A percentile compares a stretch with the other conserved stretches of the same genome.
phyloP scores from a whole-genome alignment of 2,888 invertebrate species.

The Tachina lurida region DNA sequence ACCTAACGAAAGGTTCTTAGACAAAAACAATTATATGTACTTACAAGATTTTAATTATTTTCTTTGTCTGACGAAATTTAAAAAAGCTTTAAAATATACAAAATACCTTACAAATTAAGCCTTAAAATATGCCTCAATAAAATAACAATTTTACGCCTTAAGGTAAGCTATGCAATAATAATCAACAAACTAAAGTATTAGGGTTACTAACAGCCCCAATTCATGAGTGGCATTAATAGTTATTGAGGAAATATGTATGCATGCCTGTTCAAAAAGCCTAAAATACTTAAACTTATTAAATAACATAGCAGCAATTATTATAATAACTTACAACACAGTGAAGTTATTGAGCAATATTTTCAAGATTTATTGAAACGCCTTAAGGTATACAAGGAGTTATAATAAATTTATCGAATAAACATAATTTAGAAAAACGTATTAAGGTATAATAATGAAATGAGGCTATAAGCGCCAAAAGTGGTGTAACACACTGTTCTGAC shows the following conservation, averaged over 20 bases:
- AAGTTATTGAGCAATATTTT: constrained; percentile 14
- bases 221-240: neutral
- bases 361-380: neutral
- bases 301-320: neutral
- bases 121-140: neutral
- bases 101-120: neutral
- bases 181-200: constrained; percentile 33
- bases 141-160: neutral
- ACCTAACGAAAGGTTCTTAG: neutral
- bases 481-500: neutral
- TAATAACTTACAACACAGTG: constrained; percentile 3
- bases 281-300: constrained; percentile 29
- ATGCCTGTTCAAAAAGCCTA: neutral
- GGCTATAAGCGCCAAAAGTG: neutral
- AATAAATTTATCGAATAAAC: constrained; percentile 9
- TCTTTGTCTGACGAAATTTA: neutral
- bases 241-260: neutral
- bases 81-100: neutral
- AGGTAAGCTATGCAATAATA: constrained; percentile 25
- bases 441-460: neutral
- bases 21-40: neutral
- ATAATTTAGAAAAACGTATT: neutral
- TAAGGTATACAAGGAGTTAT: constrained; percentile 1
- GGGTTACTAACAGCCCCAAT: neutral
- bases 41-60: neutral